These are phyloP conservation scores for Mycetomoellerius zeteki DNA, from an alignment of 1,140 invertebrate species.

Conservation along the genomic window DNA sequence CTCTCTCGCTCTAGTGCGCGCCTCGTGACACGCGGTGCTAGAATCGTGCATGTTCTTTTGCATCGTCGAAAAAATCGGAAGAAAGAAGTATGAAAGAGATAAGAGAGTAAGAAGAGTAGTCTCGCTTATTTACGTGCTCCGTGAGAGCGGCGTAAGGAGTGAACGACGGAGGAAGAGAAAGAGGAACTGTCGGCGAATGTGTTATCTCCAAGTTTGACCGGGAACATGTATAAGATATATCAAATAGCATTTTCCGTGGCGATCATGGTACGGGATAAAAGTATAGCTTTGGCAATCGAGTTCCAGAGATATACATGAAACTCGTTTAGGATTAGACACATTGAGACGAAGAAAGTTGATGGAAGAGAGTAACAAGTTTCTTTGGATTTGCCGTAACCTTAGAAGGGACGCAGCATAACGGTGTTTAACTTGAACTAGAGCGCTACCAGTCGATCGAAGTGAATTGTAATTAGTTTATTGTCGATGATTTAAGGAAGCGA, in stretches of 20 bases:
- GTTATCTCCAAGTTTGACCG: not conserved
- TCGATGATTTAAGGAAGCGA: not conserved
- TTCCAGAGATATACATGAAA: conserved; percentile 5
- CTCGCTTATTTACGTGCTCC: not conserved
- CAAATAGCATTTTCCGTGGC: not conserved
- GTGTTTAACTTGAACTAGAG: not conserved
- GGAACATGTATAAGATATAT: not conserved
- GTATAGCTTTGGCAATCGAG: not conserved
- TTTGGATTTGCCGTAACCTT: not conserved
- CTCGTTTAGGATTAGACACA: not conserved
- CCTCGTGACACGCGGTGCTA: conserved; percentile 18
- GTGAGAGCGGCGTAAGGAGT: not conserved
- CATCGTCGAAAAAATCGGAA: not conserved
- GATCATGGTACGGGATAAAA: not conserved
- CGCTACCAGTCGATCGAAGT: not conserved
- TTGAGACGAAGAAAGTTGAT: not conserved
- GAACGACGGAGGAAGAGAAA: not conserved
- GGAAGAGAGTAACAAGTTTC: not conserved
- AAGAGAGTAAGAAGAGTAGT: not conserved
- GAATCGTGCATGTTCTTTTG: not conserved
- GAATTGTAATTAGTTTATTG: not conserved
- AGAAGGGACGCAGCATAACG: not conserved
- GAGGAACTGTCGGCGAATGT: not conserved
- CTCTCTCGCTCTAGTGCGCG: conserved; percentile 35
- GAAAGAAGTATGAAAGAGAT: not conserved